Evolutionary conservation across 2,888 invertebrate genomes (phyloP).

Genomic region (Eucera pruinosa): DNA sequence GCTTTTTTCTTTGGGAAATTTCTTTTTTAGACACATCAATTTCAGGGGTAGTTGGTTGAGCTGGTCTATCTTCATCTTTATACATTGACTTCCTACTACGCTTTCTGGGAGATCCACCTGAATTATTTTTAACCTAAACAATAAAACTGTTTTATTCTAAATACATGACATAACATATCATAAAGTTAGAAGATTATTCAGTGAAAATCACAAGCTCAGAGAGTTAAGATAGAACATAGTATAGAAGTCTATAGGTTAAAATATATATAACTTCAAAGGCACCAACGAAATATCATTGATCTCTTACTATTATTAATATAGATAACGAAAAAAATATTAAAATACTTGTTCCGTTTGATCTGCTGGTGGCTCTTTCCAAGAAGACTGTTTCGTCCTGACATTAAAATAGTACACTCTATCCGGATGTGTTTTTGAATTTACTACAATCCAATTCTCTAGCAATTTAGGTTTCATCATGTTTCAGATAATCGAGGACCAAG

Average conservation of each 20-base stretch:
- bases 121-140: constrained; percentile 13
- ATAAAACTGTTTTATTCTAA: background rate
- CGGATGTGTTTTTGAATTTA: constrained; percentile 74
- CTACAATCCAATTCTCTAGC: constrained; percentile 74
- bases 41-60: constrained; percentile 54
- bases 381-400: constrained; percentile 71
- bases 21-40: background rate
- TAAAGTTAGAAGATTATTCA: no score
- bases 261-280: background rate
- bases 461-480: constrained; percentile 68
- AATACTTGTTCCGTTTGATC: constrained; percentile 40
- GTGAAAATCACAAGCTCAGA: no score
- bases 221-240: no score
- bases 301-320: background rate
- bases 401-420: constrained; percentile 79
- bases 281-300: background rate
- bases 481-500: background rate
- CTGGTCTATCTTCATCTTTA: background rate
- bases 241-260: background rate
- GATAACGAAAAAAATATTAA: constrained; percentile 9
- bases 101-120: background rate
- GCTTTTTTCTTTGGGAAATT: constrained; percentile 40
- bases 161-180: no score
- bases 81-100: constrained; percentile 4
- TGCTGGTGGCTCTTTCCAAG: constrained; percentile 72